Conservation (phyloP, 2,113 vertebrate genomes). For the Scortum barcoo region DNA sequence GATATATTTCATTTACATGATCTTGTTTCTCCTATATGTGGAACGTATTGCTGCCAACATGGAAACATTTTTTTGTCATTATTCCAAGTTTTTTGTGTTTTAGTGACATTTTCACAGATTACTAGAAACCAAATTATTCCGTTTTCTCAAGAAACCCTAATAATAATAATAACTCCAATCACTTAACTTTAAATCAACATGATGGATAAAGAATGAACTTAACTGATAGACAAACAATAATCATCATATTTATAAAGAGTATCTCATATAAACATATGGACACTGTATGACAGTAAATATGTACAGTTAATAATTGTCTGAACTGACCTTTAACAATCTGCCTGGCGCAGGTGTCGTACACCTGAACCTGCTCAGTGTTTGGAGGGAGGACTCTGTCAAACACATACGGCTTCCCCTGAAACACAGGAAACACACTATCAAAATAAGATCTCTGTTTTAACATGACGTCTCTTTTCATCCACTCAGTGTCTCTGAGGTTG, state of each 20-base stretch:
- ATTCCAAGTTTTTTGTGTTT: too few species aligned
- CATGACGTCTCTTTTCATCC: neutral
- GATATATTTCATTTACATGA: too few species aligned
- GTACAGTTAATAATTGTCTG: too few species aligned
- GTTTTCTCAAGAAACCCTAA: too few species aligned
- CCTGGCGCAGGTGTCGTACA: slow-evolving; percentile 94
- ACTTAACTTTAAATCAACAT: neutral
- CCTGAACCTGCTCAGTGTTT: slow-evolving; percentile 92
- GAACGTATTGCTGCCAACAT: too few species aligned
- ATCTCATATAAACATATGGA: too few species aligned
- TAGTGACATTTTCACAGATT: too few species aligned
- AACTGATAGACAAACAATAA: neutral
- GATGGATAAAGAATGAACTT: neutral
- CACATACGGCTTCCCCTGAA: slow-evolving; percentile 93
- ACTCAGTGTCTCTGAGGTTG: neutral
- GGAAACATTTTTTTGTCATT: too few species aligned
- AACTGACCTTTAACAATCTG: slow-evolving; percentile 96
- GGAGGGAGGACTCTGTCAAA: slow-evolving; percentile 94
- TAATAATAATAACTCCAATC: too few species aligned
- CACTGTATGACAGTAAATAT: too few species aligned
- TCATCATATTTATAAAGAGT: neutral
- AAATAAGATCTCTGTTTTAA: slow-evolving; percentile 15
- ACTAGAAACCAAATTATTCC: too few species aligned
- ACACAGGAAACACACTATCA: slow-evolving; percentile 68
- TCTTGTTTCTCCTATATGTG: too few species aligned